Percentiles rank a stretch among this genome's conserved stretches.
Evolutionary conservation across 2,797 vertebrate species (phyloP).

Genomic region (Aldrovandia affinis): DNA sequence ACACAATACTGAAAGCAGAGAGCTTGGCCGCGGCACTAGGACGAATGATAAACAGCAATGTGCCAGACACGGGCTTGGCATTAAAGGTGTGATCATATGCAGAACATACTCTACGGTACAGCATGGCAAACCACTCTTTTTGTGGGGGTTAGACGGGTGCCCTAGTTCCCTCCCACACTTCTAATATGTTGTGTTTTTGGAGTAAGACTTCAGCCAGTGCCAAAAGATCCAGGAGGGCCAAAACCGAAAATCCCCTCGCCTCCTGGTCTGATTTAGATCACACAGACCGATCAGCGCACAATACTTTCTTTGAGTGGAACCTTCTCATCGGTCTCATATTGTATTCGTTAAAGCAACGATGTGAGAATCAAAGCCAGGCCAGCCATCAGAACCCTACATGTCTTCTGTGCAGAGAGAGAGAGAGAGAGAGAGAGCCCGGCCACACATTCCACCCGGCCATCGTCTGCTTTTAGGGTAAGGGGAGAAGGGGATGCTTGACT

Average conservation of each 20-base stretch:
- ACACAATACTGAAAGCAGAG: not conserved
- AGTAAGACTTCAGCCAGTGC: not conserved
- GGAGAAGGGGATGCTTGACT: slow-evolving; percentile 54
- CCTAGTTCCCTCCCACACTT: not conserved
- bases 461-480: slow-evolving; percentile 46
- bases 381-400: slow-evolving; percentile 5
- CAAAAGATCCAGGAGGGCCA: slow-evolving; percentile 10
- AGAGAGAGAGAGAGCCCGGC: slow-evolving; percentile 27
- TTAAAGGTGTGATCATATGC: not conserved
- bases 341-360: slow-evolving; percentile 38
- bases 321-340: slow-evolving; percentile 19
- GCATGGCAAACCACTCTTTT: not conserved
- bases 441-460: slow-evolving; percentile 17
- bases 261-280: slow-evolving; percentile 26
- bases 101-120: not conserved
- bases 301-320: slow-evolving; percentile 21
- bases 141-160: not conserved
- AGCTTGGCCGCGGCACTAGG: not conserved
- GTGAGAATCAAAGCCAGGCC: slow-evolving; percentile 44
- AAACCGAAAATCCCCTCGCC: not conserved
- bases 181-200: slow-evolving; percentile 3
- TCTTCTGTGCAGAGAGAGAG: not conserved
- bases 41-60: not conserved
- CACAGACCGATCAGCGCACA: slow-evolving; percentile 23
- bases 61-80: not conserved